Percentiles rank a stretch among this genome's conserved stretches.
Conservation (phyloP, 1,140 invertebrate genomes). For the Eriosoma lanigerum region DNA sequence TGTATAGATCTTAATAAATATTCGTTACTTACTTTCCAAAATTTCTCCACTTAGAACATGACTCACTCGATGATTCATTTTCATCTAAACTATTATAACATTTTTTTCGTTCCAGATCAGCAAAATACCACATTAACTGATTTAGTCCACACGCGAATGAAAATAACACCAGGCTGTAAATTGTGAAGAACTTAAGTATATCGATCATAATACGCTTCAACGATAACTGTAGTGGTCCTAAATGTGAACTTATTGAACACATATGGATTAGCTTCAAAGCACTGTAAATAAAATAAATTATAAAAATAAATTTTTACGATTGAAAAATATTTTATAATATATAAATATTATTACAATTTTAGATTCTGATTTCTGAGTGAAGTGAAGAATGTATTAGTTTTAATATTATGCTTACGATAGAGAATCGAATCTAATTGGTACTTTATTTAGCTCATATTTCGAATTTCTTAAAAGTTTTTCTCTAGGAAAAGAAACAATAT, state of each 20-base stretch:
- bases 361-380: no score
- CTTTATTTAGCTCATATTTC: no score
- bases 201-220: slow-evolving; percentile 83
- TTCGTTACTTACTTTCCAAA: slow-evolving; percentile 62
- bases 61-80: slow-evolving; percentile 70
- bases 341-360: no score
- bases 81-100: slow-evolving; percentile 68
- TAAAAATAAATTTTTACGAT: background rate
- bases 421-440: no score
- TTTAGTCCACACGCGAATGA: slow-evolving; percentile 80
- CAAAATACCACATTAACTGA: slow-evolving; percentile 88
- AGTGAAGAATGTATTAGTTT: no score
- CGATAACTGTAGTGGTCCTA: slow-evolving; percentile 84
- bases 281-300: slow-evolving; percentile 60
- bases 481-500: no score
- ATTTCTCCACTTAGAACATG: slow-evolving; percentile 77
- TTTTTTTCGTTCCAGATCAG: slow-evolving; percentile 74
- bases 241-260: slow-evolving; percentile 87
- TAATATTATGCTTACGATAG: no score
- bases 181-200: slow-evolving; percentile 85
- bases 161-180: slow-evolving; percentile 79
- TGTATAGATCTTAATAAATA: no score
- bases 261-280: slow-evolving; percentile 86
- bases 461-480: no score
- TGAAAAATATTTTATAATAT: no score